These are phyloP conservation scores for Xiphorhynchus elegans DNA, from an alignment of 2,113 vertebrate genomes.

Conservation along the genomic window DNA sequence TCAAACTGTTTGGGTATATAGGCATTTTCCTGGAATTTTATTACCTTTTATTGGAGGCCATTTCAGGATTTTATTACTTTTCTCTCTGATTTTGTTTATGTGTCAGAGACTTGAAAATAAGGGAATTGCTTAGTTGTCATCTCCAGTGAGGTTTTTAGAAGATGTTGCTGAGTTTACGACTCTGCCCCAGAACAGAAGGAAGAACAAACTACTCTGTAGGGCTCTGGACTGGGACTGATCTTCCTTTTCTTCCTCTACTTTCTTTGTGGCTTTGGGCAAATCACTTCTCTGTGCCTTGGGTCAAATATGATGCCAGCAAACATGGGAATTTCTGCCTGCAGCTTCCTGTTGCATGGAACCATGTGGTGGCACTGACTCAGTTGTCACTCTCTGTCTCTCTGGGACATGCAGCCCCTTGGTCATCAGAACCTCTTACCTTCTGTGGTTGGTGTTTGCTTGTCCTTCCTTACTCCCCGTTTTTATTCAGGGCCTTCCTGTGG, in stretches of 20 bases:
- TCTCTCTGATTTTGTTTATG: constrained; percentile 66
- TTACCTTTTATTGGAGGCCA: constrained; percentile 62
- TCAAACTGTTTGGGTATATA: constrained; percentile 51
- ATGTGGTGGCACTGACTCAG: accelerated
- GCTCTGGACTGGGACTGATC: not conserved
- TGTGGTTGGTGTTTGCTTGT: not conserved
- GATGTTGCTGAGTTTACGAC: constrained; percentile 19
- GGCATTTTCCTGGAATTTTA: constrained; percentile 57
- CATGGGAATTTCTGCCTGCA: not conserved
- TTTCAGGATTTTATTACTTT: constrained; percentile 60
- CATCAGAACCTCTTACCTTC: not conserved
- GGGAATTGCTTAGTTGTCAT: constrained; percentile 50
- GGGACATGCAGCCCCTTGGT: not conserved
- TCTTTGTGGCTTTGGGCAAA: not conserved
- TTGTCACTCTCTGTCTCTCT: not conserved
- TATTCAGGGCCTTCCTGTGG: not conserved
- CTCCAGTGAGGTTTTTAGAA: constrained; percentile 35
- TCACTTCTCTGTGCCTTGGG: not conserved
- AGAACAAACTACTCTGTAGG: not conserved
- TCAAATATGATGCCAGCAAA: not conserved
- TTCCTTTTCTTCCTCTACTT: not conserved
- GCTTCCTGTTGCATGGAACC: accelerated
- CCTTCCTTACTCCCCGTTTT: not conserved
- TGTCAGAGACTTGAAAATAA: constrained; percentile 55
- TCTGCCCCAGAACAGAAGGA: not conserved